These are phyloP conservation scores for Chascanopsetta lugubris DNA, from an alignment of 2,113 vertebrate species.

Conservation along the genomic window DNA sequence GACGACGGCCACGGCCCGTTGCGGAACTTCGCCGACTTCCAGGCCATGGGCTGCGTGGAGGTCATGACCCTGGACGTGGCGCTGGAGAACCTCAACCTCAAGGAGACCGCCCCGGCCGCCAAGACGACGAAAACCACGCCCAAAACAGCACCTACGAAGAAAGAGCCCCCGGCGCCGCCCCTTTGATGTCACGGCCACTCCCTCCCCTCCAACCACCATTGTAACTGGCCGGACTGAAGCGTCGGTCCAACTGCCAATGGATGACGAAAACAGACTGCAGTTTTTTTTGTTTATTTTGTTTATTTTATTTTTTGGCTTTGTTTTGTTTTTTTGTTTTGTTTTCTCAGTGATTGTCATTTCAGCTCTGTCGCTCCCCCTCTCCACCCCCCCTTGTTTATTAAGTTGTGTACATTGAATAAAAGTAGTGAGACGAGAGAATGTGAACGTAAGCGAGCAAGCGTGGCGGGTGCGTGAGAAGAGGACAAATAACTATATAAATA, in stretches of 20 bases:
- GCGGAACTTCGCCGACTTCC: constrained; percentile 95
- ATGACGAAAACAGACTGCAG: constrained; percentile 86
- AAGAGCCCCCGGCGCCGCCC: constrained; percentile 94
- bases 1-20: constrained; percentile 83
- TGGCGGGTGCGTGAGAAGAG: constrained; percentile 71
- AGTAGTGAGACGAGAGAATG: constrained; percentile 89
- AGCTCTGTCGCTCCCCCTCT: constrained; percentile 89
- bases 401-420: constrained; percentile 97
- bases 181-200: constrained; percentile 93
- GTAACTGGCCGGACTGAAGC: constrained; percentile 74
- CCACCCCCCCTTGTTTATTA: constrained; percentile 83
- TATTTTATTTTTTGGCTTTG: constrained; percentile 53
- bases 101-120: constrained; percentile 80
- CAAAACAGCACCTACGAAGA: constrained; percentile 85
- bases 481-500: constrained; percentile 87
- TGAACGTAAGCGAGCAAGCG: constrained; percentile 69
- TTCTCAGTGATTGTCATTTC: constrained; percentile 94
- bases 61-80: constrained; percentile 99
- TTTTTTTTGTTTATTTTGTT: too few species aligned
- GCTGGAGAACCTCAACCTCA: constrained; percentile 99
- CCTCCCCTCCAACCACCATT: constrained; percentile 62
- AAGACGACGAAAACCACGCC: constrained; percentile 71
- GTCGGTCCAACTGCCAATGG: constrained; percentile 97
- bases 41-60: constrained; percentile 99
- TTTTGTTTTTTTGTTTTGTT: constrained; percentile 55